Base-by-base conservation (phyloP, 2,888 invertebrate genomes). In the Chrysina gloriosa region DNA sequence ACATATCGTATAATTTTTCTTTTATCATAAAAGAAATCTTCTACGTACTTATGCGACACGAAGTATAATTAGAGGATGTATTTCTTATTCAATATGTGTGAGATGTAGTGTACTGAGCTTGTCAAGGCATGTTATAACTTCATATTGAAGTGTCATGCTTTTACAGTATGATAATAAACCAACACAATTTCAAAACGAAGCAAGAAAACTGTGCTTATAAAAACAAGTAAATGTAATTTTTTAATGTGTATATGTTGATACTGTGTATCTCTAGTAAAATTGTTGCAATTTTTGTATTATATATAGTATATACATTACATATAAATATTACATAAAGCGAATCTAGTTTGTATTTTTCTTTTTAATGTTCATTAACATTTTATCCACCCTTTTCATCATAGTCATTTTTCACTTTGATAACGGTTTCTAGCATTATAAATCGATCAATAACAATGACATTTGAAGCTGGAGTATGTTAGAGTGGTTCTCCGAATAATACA, bases 231-330 rank as follows among this genome's bases (percentile, higher is more conserved):
- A 63, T 47, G 64, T 67, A 65, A 56, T 67, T 65, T 66, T 63
- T 70, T 67, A 68, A 70, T 72, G 71, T 71, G 66, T 74, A 69
- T 73, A 71, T 77, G 81, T 83, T 82, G 84, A 84, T 84, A 84
- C 84, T 83, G 78, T 84, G 84, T 84, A 84, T 84, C 84, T 82
- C 77, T 80, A 81, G 82, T 82, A 82, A 83, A 82, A 82, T 83
- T 83, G 81, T 83, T 83, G 80, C 81, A 84, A 83, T 84, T 83
- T 80, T 81, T 67, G 69, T 69, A 69, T 69, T 69, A 69, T 69
- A 69, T 68, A 65, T 65, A 69, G 64, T 36, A 50, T 64, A 64
- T 52, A 52, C 50, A 65, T 52, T 54, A 65, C 36, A 47, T 36
- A 66, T 34, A 56, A 65, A 45, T 56, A 61, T 42, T 16, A 25